Evolutionary conservation across 2,797 vertebrate genomes (phyloP), one percentile per base, ranked within the genome.

Genomic region (Microchirus variegatus): DNA sequence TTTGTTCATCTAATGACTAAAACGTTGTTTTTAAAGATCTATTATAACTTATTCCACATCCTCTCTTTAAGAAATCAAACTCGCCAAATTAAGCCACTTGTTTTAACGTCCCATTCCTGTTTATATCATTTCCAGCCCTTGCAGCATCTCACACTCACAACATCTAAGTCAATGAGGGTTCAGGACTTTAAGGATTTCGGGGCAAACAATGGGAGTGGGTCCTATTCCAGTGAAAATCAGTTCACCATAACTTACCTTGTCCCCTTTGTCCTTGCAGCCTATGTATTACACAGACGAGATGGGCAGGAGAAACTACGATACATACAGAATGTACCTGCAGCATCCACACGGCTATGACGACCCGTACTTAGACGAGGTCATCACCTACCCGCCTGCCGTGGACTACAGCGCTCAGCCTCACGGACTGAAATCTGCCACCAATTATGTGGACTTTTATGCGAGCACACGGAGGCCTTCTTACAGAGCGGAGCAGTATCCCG

Each of bases 361-460:
- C 77, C 90, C 94, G 0, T 98, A 97, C 86, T 91, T 96, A 71
- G 96, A 98, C 1, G 96, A 98, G 36, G 91, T 95, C 67, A 92
- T 96, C 85, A 94, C 96, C 59, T 98, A 95, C 83, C 94, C 95
- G 68, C 87, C 95, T 61, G 31, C 95, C 38, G 73, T 93, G 26
- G 95, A 98, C 87, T 98, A 98, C 85, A 80, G 92, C 38, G 79
- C 94, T 44, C 95, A 94, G 66, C 94, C 95, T 31, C 96, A 95
- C 3, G 95, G 94, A 93, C 94, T 97, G 77, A 99, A 98, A 92
- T 93, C 96, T 46, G 90, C 92, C 83, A 94, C 95, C 78, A 98
- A 93, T 87, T 98, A 98, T 0, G 95, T 97, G 90, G 96, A 99
- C 94, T 98, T 98, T 91, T 99, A 98, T 84, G 96, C 96, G 45